These are phyloP conservation scores for Psittacula cyanocephala DNA, from an alignment of 2,113 vertebrate genomes.

Conservation along the genomic window DNA sequence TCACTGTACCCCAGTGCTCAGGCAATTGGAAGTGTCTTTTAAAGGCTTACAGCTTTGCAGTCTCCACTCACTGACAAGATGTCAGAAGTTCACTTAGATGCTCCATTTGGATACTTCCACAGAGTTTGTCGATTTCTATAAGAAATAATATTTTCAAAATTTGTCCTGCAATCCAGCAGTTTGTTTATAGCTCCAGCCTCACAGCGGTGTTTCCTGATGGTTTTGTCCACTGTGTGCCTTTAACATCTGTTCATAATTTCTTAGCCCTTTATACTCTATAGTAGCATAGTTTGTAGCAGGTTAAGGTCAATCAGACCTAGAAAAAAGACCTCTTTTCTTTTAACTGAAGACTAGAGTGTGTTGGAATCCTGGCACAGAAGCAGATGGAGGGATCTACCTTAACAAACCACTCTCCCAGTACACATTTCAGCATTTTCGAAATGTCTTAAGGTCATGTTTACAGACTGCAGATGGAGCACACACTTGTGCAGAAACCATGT, in stretches of 20 bases:
- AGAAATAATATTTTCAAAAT: neutral
- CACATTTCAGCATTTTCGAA: neutral
- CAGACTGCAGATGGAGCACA: neutral
- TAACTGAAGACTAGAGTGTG: neutral
- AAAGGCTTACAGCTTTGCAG: neutral
- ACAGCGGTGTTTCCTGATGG: neutral
- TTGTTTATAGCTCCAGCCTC: neutral
- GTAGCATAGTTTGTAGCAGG: neutral
- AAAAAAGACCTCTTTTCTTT: neutral
- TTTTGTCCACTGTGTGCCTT: neutral
- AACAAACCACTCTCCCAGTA: neutral
- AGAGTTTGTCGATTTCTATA: neutral
- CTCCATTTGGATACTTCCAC: neutral
- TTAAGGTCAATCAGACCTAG: neutral
- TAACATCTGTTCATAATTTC: neutral
- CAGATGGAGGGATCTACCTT: neutral
- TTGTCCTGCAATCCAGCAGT: neutral
- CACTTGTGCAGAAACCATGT: neutral
- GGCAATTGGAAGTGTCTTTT: neutral
- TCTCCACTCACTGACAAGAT: neutral
- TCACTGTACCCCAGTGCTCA: neutral
- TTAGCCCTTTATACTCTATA: neutral
- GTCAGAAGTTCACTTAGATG: neutral
- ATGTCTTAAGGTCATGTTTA: neutral
- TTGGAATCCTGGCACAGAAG: neutral